phyloP scores from a whole-genome alignment of 1,140 invertebrate genomes.

The Drosophila lowei region DNA sequence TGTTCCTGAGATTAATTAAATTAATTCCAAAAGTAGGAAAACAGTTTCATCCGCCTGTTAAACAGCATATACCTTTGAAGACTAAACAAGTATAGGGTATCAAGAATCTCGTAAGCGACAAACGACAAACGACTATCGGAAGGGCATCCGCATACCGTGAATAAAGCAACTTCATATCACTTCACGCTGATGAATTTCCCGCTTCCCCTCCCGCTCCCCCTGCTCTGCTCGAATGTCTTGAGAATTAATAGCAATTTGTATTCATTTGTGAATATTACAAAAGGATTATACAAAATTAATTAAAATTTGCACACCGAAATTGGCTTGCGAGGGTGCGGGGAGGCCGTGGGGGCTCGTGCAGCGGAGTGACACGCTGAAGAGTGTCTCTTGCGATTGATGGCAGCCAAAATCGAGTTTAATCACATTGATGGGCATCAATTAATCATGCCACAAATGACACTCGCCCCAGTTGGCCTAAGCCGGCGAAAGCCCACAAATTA shows the following conservation, averaged over 20 bases:
- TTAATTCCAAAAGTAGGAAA: too few relatives aligned
- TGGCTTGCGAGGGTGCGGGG: constrained; percentile 10
- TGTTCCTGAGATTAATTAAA: too few relatives aligned
- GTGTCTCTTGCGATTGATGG: constrained; percentile 59
- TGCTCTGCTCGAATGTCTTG: constrained; percentile 25
- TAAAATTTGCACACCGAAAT: constrained; percentile 71
- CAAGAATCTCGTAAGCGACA: background rate
- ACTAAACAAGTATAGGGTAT: too few relatives aligned
- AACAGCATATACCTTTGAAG: too few relatives aligned
- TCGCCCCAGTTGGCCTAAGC: constrained; percentile 60
- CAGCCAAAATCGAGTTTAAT: constrained; percentile 72
- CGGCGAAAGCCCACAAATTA: constrained; percentile 68
- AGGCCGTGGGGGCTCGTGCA: background rate
- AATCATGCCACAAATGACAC: constrained; percentile 72
- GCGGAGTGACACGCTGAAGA: background rate
- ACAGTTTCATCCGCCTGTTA: too few relatives aligned
- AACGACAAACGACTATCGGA: constrained; percentile 17
- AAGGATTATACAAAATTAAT: constrained; percentile 80
- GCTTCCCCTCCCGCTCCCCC: constrained; percentile 1
- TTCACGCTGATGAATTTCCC: constrained; percentile 50
- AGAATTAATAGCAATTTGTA: constrained; percentile 81
- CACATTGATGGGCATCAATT: constrained; percentile 79
- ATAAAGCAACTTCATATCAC: background rate
- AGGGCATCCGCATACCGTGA: background rate
- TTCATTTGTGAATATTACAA: constrained; percentile 81